Percentiles rank a stretch among this genome's conserved stretches.
These are phyloP conservation scores for Apotomis capreana DNA, from an alignment of 2,888 invertebrate species.

Conservation along the genomic window DNA sequence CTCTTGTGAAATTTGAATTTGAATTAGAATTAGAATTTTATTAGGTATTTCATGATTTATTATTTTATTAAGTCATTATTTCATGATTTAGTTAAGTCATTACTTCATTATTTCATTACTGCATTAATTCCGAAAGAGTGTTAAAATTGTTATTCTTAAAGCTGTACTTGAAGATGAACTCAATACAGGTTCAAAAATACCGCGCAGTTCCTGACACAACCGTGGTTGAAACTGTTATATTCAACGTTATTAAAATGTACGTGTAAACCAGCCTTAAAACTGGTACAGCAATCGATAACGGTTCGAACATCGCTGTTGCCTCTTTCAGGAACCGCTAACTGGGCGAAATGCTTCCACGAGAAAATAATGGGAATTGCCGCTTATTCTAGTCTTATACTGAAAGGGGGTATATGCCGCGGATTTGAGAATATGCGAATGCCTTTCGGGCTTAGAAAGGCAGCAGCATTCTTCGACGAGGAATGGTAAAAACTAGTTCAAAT, in stretches of 20 bases:
- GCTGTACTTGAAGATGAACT: too few relatives aligned
- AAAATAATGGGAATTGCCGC: slow-evolving; percentile 28
- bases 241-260: background rate
- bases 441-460: background rate
- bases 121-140: too few relatives aligned
- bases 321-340: slow-evolving; percentile 28
- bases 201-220: too few relatives aligned
- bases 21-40: too few relatives aligned
- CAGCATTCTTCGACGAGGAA: slow-evolving; percentile 7
- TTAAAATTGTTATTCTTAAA: too few relatives aligned
- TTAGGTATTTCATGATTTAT: too few relatives aligned
- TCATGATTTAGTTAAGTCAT: too few relatives aligned
- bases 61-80: too few relatives aligned
- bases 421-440: background rate
- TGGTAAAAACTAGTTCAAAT: slow-evolving; percentile 18
- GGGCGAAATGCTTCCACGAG: slow-evolving; percentile 24
- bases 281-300: slow-evolving; percentile 20
- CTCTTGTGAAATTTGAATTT: too few relatives aligned
- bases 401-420: background rate
- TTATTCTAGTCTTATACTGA: background rate
- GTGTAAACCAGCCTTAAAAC: slow-evolving; percentile 1
- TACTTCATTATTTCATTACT: too few relatives aligned
- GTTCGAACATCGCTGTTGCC: slow-evolving; percentile 13
- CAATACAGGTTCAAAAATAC: too few relatives aligned
- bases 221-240: too few relatives aligned